These are phyloP conservation scores for Rostratula benghalensis DNA, from an alignment of 2,113 vertebrate species.

Conservation along the genomic window DNA sequence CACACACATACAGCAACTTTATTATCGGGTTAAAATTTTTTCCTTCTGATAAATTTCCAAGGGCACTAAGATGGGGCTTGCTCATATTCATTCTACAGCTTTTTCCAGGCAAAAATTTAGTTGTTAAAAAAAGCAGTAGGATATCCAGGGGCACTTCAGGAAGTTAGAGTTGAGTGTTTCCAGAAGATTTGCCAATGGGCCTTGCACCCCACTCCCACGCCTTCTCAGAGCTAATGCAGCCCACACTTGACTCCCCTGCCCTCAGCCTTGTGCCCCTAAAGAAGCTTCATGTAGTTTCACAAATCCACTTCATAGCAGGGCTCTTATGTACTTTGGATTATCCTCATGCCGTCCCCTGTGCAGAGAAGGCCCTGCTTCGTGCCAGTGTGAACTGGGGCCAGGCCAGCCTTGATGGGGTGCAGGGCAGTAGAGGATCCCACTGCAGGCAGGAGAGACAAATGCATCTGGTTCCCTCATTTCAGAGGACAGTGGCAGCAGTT, in stretches of 20 bases:
- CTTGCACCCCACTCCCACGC: not conserved
- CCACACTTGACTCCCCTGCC: not conserved
- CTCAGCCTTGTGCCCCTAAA: not conserved
- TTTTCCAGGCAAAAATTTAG: not conserved
- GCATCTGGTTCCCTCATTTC: not conserved
- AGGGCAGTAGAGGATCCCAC: not conserved
- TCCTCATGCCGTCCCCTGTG: not conserved
- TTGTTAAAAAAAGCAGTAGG: not conserved
- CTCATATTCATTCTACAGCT: not conserved
- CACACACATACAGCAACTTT: not conserved
- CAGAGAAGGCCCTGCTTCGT: not conserved
- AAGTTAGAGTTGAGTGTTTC: not conserved
- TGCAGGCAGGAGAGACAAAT: not conserved
- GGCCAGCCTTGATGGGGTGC: accelerated
- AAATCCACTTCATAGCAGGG: not conserved
- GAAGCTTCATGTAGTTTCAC: not conserved
- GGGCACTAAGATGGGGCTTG: too few relatives aligned
- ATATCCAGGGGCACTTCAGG: not conserved
- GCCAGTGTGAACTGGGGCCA: accelerated
- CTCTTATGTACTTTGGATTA: not conserved
- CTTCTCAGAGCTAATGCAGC: not conserved
- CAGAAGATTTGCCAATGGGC: not conserved
- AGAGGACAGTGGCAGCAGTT: not conserved
- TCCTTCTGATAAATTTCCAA: not conserved
- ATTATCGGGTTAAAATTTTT: not conserved